phyloP scores from a whole-genome alignment of 2,797 vertebrate species.

The Sebastes cheni region DNA sequence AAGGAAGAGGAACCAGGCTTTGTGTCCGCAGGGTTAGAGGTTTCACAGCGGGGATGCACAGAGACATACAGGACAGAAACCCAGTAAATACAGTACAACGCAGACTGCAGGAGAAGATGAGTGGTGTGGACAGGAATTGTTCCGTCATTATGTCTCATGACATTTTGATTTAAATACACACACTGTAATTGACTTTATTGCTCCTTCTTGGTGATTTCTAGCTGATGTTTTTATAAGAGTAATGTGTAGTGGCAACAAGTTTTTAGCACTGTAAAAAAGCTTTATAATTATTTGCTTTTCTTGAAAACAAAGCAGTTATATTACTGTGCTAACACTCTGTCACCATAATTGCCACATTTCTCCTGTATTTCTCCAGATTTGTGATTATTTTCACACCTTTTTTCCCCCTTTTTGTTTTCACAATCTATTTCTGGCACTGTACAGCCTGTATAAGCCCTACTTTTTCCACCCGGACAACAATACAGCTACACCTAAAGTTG shows the following conservation, averaged over 20 bases:
- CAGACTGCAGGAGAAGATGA: neutral
- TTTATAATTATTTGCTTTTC: neutral
- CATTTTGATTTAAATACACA: neutral
- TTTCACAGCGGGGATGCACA: slow-evolving; percentile 32
- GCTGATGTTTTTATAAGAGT: neutral
- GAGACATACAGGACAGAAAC: neutral
- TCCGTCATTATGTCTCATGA: neutral
- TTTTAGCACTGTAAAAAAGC: neutral
- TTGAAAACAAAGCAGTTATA: neutral
- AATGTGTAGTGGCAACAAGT: neutral
- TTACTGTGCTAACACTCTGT: neutral
- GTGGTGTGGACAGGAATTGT: slow-evolving; percentile 1
- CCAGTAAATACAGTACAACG: neutral
- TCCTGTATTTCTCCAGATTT: no score
- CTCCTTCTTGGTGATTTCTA: neutral
- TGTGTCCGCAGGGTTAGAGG: slow-evolving; percentile 26
- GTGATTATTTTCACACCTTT: no score
- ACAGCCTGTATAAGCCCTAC: no score
- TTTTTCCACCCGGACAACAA: no score
- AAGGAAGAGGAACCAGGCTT: slow-evolving; percentile 41
- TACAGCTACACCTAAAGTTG: no score
- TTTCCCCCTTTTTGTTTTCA: no score
- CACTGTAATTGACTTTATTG: neutral
- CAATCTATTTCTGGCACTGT: no score
- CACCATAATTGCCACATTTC: no score